phyloP scores from a whole-genome alignment of 2,797 vertebrate species.

The Dendrocincla fuliginosa region DNA sequence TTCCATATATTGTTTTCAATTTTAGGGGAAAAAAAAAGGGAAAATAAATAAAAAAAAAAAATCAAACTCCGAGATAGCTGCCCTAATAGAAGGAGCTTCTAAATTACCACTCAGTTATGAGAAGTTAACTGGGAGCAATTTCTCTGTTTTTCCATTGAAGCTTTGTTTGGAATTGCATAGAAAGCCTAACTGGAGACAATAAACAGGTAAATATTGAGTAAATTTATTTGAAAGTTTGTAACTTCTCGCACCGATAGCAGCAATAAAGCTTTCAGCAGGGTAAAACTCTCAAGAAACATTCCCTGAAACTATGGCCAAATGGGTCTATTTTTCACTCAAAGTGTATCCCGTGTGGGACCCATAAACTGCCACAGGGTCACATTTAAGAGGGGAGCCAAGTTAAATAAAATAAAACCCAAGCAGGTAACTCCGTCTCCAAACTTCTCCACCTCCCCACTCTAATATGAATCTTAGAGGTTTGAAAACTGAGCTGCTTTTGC shows the following conservation, averaged over 20 bases:
- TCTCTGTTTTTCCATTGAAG: not conserved
- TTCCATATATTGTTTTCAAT: not conserved
- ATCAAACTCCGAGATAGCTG: not conserved
- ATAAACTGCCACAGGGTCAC: constrained; percentile 70
- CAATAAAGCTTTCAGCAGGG: constrained; percentile 71
- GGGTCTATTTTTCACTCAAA: constrained; percentile 73
- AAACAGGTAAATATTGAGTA: constrained; percentile 30
- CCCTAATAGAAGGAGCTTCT: not conserved
- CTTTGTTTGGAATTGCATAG: not conserved
- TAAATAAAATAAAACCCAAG: constrained; percentile 46
- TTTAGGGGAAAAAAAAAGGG: not conserved
- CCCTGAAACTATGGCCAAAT: constrained; percentile 71
- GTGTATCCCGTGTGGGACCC: not conserved
- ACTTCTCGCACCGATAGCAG: constrained; percentile 42
- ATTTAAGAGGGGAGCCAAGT: constrained; percentile 55
- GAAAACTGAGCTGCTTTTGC: not conserved
- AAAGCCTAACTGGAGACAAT: not conserved
- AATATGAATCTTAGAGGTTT: not conserved
- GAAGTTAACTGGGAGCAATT: not conserved
- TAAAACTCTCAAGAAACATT: constrained; percentile 74
- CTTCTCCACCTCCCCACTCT: not conserved
- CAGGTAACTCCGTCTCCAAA: not conserved
- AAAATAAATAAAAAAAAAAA: not conserved
- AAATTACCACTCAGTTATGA: not conserved
- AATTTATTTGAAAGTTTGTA: constrained; percentile 67